Percentiles rank a stretch among this genome's conserved stretches.
Conservation (phyloP, 2,797 vertebrate genomes). For the Mus caroli region DNA sequence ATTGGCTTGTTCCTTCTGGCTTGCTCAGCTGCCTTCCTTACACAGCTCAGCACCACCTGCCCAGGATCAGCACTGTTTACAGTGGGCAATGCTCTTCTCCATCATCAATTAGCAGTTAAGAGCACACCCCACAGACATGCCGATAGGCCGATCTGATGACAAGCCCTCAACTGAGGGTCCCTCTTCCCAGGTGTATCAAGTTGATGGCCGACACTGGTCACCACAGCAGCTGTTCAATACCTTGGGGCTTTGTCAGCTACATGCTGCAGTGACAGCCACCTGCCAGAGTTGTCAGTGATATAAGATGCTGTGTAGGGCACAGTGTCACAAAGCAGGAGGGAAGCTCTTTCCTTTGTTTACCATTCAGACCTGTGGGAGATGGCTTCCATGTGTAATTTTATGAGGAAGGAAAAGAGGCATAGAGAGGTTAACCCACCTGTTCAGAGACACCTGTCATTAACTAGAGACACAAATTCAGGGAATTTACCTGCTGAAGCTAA, state of each 20-base stretch:
- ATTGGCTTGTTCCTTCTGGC: not conserved
- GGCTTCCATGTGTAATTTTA: not conserved
- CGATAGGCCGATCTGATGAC: not conserved
- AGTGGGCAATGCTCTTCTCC: not conserved
- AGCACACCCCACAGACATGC: not conserved
- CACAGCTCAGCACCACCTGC: not conserved
- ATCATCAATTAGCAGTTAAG: not conserved
- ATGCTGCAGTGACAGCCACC: not conserved
- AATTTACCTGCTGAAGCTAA: not conserved
- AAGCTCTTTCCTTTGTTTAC: not conserved
- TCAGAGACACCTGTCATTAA: not conserved
- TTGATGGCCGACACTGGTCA: not conserved
- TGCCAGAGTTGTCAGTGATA: not conserved
- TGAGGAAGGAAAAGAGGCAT: not conserved
- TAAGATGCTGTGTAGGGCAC: no score
- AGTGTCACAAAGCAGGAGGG: not conserved
- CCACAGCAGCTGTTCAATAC: no score
- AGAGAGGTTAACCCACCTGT: not conserved
- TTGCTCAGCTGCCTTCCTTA: not conserved
- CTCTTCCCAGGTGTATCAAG: no score
- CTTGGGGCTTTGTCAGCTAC: not conserved
- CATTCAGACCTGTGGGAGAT: rapidly evolving
- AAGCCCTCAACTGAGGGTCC: not conserved
- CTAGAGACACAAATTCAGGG: not conserved
- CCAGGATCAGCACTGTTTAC: not conserved